phyloP scores from a whole-genome alignment of 2,113 vertebrate species.

The Austrofundulus limnaeus region DNA sequence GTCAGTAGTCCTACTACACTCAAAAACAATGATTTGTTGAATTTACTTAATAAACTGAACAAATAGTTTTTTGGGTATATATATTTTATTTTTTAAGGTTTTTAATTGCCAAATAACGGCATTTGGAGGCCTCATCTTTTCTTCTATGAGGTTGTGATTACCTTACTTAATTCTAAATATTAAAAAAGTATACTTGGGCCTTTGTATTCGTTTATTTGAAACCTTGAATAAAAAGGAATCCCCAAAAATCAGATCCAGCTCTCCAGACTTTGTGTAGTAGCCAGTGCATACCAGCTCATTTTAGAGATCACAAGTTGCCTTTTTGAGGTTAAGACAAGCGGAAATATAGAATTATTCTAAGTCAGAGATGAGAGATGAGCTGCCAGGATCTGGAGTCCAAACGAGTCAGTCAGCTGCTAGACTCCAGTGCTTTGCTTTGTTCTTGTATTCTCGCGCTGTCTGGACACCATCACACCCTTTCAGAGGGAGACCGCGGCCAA shows the following conservation, averaged over 20 bases:
- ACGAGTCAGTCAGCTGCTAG: constrained; percentile 15
- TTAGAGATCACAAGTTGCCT: constrained; percentile 12
- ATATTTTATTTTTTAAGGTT: too few relatives aligned
- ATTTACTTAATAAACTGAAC: too few relatives aligned
- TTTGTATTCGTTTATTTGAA: not conserved
- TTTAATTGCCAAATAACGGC: too few relatives aligned
- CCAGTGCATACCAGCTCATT: not conserved
- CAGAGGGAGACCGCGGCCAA: constrained; percentile 29
- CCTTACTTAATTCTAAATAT: too few relatives aligned
- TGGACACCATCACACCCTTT: constrained; percentile 36
- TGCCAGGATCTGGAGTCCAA: constrained; percentile 45
- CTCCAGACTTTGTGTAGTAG: not conserved
- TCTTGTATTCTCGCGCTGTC: constrained; percentile 31
- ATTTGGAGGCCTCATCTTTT: too few relatives aligned
- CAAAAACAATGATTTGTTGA: too few relatives aligned
- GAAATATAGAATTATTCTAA: constrained; percentile 28
- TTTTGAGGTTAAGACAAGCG: constrained; percentile 20
- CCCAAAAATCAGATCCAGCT: not conserved
- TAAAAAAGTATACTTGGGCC: not conserved
- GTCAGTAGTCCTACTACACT: too few relatives aligned
- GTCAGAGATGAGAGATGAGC: constrained; percentile 53
- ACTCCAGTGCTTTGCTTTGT: constrained; percentile 50
- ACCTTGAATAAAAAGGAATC: not conserved
- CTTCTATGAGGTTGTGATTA: too few relatives aligned
- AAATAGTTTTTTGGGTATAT: too few relatives aligned